Conservation (phyloP, 2,113 vertebrate species). For the Cairina moschata region DNA sequence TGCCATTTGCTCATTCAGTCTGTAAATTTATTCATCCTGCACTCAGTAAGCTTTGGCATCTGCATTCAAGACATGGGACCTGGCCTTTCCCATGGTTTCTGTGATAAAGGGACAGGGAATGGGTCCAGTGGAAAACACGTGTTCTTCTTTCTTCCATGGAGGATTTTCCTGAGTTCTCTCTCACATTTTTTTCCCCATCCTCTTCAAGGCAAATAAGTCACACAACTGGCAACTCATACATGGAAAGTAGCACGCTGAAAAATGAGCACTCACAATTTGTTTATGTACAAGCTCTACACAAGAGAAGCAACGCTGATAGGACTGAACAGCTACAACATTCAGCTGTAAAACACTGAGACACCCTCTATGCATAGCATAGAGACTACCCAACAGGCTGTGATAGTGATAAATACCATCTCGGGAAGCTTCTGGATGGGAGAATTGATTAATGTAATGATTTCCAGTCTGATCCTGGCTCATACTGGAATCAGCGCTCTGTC, state of each 20-base stretch:
- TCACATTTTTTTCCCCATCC: rapidly evolving
- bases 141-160: not conserved
- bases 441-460: slow-evolving; percentile 9
- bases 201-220: not conserved
- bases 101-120: not conserved
- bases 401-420: not conserved
- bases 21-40: rapidly evolving
- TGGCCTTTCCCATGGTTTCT: not conserved
- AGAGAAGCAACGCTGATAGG: not conserved
- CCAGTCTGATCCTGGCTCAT: not conserved
- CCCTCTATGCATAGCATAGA: not conserved
- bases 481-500: not conserved
- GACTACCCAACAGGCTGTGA: not conserved
- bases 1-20: not conserved
- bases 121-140: not conserved
- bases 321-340: not conserved
- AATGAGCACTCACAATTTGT: not conserved
- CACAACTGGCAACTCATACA: not conserved
- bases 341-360: not conserved
- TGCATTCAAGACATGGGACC: too few species aligned
- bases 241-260: not conserved
- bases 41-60: not conserved
- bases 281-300: not conserved
- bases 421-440: not conserved
- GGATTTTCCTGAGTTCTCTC: not conserved